Evolutionary conservation across 2,797 vertebrate species (phyloP).

Genomic region (Acrossocheilus fasciatus): DNA sequence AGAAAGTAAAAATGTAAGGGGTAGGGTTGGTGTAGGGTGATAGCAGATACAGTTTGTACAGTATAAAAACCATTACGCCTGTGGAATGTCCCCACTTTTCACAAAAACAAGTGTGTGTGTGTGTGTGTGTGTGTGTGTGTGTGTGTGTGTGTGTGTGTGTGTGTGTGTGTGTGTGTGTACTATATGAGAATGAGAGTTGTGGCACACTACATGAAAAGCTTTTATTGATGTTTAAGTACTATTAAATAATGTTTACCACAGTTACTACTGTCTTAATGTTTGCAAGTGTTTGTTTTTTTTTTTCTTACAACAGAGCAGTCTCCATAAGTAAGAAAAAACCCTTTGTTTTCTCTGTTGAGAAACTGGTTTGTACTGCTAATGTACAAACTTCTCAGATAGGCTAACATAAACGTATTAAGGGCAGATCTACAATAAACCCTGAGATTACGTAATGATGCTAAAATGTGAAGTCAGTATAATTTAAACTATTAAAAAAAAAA

Average conservation of each 20-base stretch:
- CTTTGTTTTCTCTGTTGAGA: neutral
- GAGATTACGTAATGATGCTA: neutral
- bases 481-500: neutral
- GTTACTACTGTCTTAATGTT: neutral
- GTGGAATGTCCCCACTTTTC: no score
- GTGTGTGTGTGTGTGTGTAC: neutral
- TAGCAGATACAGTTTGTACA: no score
- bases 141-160: neutral
- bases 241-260: neutral
- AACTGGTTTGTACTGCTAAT: neutral
- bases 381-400: neutral
- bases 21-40: no score
- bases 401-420: neutral
- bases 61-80: no score
- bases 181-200: neutral
- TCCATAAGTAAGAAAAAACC: neutral
- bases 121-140: neutral
- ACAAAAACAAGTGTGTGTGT: neutral
- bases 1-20: no score
- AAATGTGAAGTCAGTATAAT: neutral
- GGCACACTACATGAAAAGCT: neutral
- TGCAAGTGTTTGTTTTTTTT: neutral
- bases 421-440: neutral
- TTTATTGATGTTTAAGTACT: neutral
- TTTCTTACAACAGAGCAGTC: neutral